Evolutionary conservation across 2,797 vertebrate species (phyloP), one percentile per base, ranked within the genome.

Genomic region (Schizopygopsis malacanthus): DNA sequence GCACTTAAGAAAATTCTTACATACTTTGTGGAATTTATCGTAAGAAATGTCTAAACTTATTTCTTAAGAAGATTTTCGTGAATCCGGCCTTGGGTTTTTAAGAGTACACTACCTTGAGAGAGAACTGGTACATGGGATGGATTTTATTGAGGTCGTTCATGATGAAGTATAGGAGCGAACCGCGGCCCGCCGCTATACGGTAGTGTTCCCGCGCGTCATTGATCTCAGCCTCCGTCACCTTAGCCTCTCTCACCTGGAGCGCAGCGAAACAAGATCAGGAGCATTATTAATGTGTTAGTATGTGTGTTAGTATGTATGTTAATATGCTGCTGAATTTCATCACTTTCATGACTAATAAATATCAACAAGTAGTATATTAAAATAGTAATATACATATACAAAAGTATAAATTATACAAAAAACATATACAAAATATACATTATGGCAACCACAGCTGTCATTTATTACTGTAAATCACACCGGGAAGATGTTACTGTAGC

Each of bases 91-190:
- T 33, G 33, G 33, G 63, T 33, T 16, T 33, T 33, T 65, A 65
- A 65, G 63, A 82, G 18, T 28, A 1, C 18, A 91, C 59, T 91
- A 99, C 98, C 98, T 99, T 98, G 85, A 99, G 96, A 89, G 98
- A 98, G 94, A 99, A 99, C 95, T 97, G 97, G 95, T 99, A 99
- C 98, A 99, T 98, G 76, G 98, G 98, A 87, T 99, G 97, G 92
- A 99, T 96, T 93, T 95, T 94, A 89, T 96, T 97, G 85, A 99
- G 98, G 93, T 97, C 95, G 3, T 94, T 97, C 97, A 98, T 97
- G 93, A 96, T 96, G 94, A 99, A 99, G 95, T 98, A 99, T 77
- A 99, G 95, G 87, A 99, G 94, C 9, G 98, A 98, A 56, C 97
- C 97, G 1, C 96, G 94, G 0, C 95, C 84, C 0, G 98, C 98